These are phyloP conservation scores for Acrobasis repandana DNA, from an alignment of 2,888 invertebrate species.

Conservation along the genomic window DNA sequence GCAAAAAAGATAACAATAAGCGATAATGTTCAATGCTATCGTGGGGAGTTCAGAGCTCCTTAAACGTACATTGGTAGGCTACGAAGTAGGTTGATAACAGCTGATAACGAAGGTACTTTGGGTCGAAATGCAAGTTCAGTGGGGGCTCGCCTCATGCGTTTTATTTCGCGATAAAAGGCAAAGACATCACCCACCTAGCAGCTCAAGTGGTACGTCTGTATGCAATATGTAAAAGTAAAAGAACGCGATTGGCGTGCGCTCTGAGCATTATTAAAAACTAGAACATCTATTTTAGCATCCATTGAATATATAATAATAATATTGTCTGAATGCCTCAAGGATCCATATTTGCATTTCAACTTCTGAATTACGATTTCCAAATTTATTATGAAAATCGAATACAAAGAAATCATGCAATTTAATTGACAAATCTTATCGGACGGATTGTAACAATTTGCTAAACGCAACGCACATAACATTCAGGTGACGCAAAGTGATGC, in stretches of 20 bases:
- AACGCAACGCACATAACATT: not conserved
- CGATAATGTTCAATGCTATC: not conserved
- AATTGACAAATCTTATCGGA: no score
- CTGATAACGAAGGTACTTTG: conserved; percentile 55
- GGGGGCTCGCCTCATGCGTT: conserved; percentile 63
- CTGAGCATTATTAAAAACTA: conserved; percentile 28
- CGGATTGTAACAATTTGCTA: not conserved
- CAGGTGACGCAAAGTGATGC: conserved; percentile 3
- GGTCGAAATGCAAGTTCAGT: conserved; percentile 57
- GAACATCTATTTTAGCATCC: conserved; percentile 20
- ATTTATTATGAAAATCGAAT: no score
- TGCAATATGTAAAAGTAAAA: conserved; percentile 32
- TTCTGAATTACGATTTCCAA: no score
- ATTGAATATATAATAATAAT: not conserved
- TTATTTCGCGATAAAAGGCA: conserved; percentile 39
- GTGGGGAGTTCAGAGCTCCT: not conserved
- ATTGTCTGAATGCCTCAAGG: no score
- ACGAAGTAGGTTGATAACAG: conserved; percentile 45
- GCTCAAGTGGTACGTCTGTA: conserved; percentile 27
- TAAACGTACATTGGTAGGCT: conserved; percentile 39
- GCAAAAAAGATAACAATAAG: conserved; percentile 23
- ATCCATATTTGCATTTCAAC: no score
- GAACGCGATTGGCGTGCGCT: conserved; percentile 41
- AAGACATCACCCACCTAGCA: conserved; percentile 34
- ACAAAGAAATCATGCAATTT: no score